A percentile compares a stretch with the other conserved stretches of the same genome.
Conservation (phyloP, 1,140 invertebrate genomes). For the Drosophila tristis region DNA sequence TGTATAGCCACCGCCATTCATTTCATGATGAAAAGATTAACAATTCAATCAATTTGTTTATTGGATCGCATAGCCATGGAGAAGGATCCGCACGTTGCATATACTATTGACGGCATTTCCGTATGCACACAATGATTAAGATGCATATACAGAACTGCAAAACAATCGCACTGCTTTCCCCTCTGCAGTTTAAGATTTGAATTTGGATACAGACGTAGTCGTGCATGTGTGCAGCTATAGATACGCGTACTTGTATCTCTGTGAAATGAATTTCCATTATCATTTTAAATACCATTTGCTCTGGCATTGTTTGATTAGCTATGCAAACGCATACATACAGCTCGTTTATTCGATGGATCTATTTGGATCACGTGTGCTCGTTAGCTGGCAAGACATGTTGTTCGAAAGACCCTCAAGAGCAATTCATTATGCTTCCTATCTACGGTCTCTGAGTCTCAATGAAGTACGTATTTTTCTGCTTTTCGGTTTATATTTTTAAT, state of each 20-base stretch:
- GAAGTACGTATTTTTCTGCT: conserved; percentile 16
- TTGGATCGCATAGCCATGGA: not conserved
- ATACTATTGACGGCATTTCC: conserved; percentile 26
- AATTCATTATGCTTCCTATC: conserved; percentile 31
- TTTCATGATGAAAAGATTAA: not conserved
- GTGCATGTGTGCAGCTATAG: conserved; percentile 4
- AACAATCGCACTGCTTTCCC: not conserved
- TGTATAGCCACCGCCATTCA: too few relatives aligned
- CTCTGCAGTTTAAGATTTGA: not conserved
- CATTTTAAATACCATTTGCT: conserved; percentile 42
- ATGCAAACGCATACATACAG: conserved; percentile 2
- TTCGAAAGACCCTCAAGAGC: conserved; percentile 3
- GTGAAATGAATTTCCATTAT: conserved; percentile 37
- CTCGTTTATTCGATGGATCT: conserved; percentile 21
- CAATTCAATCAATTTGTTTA: not conserved
- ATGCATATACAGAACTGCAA: conserved; percentile 12
- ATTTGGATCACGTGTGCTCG: conserved; percentile 31
- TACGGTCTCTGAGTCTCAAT: conserved; percentile 18
- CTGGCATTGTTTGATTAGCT: conserved; percentile 36
- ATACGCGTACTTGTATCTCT: conserved; percentile 12
- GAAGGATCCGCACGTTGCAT: conserved; percentile 10
- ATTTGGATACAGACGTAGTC: not conserved
- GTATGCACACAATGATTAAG: conserved; percentile 36
- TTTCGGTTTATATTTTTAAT: conserved; percentile 10
- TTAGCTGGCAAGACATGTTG: conserved; percentile 3